Evolutionary conservation across 1,140 invertebrate genomes (phyloP).

Genomic region (Drosophila serrata): DNA sequence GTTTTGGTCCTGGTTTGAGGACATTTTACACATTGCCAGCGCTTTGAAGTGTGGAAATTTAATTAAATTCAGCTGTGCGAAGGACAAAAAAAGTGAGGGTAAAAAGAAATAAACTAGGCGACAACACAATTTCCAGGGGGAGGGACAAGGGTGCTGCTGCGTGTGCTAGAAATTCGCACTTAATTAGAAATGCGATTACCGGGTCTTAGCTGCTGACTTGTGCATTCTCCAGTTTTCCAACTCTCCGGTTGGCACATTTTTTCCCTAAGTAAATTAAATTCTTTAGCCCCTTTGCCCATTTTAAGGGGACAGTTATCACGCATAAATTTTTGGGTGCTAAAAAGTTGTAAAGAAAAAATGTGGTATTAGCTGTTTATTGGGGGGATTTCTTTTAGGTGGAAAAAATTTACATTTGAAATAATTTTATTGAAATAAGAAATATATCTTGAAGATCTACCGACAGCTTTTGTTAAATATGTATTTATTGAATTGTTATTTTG

Average conservation of each 20-base stretch:
- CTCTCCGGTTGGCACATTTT: conserved; percentile 67
- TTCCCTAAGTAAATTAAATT: conserved; percentile 72
- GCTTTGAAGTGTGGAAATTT: conserved; percentile 82
- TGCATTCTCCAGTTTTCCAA: conserved; percentile 19
- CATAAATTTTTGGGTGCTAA: conserved; percentile 43
- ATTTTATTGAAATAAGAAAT: neutral
- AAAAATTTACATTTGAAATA: neutral
- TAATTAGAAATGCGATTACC: conserved; percentile 82
- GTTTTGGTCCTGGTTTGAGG: conserved; percentile 44
- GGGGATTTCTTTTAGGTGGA: neutral
- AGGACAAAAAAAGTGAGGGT: conserved; percentile 36
- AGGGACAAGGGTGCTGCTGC: conserved; percentile 25
- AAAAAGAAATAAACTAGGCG: conserved; percentile 74
- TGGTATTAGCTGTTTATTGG: conserved; percentile 3
- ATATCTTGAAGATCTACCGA: neutral
- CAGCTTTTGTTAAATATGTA: neutral
- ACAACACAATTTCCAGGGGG: conserved; percentile 69
- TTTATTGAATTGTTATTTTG: neutral
- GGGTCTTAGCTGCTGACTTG: conserved; percentile 70
- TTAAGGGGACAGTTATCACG: conserved; percentile 3
- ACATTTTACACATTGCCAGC: conserved; percentile 77
- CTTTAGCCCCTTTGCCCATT: conserved; percentile 8
- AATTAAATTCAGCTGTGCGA: conserved; percentile 79
- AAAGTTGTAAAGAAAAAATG: conserved; percentile 5
- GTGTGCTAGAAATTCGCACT: conserved; percentile 70